These are phyloP conservation scores for Coelopa frigida DNA, from an alignment of 1,140 invertebrate genomes.

Conservation along the genomic window DNA sequence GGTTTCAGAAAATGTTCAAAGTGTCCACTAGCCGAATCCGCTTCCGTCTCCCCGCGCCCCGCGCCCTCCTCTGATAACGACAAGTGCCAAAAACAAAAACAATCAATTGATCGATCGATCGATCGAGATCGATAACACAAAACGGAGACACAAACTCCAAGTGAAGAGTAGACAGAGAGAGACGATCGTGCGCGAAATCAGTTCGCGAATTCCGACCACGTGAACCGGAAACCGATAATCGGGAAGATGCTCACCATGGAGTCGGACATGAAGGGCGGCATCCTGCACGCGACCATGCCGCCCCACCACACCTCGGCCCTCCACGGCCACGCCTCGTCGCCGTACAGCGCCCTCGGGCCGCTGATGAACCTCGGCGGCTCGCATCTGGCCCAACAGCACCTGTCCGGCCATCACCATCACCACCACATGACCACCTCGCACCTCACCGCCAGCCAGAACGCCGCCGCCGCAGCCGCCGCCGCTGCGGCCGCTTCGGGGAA, in stretches of 20 bases:
- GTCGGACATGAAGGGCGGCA: conserved; percentile 77
- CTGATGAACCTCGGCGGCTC: conserved; percentile 57
- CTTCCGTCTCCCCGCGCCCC: too few species aligned
- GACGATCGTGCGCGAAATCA: neutral
- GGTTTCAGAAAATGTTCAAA: too few species aligned
- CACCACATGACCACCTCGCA: conserved; percentile 40
- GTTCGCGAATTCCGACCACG: neutral
- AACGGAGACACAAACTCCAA: conserved; percentile 9
- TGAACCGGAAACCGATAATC: too few species aligned
- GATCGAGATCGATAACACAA: too few species aligned
- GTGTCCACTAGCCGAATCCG: too few species aligned
- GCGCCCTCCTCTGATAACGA: too few species aligned
- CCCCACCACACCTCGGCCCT: conserved; percentile 64
- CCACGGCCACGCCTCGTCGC: conserved; percentile 47
- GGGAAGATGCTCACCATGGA: conserved; percentile 82
- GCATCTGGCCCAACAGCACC: conserved; percentile 55
- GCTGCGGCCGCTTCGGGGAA: conserved; percentile 20
- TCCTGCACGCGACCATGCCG: conserved; percentile 69
- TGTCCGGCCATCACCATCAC: conserved; percentile 46
- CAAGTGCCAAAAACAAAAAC: too few species aligned
- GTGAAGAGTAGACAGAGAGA: neutral
- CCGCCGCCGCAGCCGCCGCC: conserved; percentile 14
- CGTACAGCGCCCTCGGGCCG: conserved; percentile 62
- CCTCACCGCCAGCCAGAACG: conserved; percentile 34
- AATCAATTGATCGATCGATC: too few species aligned